Percentiles rank a stretch among this genome's conserved stretches.
Conservation (phyloP, 2,113 vertebrate genomes). For the Orthonyx spaldingii region DNA sequence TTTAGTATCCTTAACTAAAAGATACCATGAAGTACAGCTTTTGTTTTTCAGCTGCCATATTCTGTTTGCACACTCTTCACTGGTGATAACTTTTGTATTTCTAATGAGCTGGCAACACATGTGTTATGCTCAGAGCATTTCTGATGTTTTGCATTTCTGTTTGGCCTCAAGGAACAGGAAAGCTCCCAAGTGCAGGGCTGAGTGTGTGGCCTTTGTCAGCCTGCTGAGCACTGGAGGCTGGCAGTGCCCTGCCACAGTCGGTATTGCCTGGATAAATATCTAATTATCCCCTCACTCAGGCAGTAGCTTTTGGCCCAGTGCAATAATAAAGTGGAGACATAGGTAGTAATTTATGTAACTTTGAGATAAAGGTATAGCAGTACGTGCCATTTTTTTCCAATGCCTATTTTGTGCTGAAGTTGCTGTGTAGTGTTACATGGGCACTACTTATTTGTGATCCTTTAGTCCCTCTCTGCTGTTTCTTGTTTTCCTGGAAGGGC, state of each 20-base stretch:
- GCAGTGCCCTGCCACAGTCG: rapidly evolving
- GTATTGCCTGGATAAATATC: not conserved
- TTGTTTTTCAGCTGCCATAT: not conserved
- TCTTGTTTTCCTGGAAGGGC: not conserved
- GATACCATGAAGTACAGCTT: not conserved
- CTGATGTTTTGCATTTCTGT: not conserved
- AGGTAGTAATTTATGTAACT: not conserved
- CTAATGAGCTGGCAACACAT: not conserved
- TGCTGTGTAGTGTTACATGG: not conserved
- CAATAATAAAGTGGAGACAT: not conserved
- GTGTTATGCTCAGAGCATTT: not conserved
- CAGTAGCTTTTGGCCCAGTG: not conserved
- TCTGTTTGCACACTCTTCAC: not conserved
- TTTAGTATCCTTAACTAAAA: not conserved
- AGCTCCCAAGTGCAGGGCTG: not conserved
- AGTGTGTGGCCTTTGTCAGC: not conserved
- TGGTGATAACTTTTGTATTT: not conserved
- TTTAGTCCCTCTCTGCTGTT: not conserved
- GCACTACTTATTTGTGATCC: not conserved
- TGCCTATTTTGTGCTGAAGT: not conserved
- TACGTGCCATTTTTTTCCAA: rapidly evolving
- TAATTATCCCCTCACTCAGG: not conserved
- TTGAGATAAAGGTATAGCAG: not conserved
- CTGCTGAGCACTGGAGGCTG: not conserved
- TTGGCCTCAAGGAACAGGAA: not conserved